A percentile compares a stretch with the other conserved stretches of the same genome.
Evolutionary conservation across 1,140 invertebrate species (phyloP).

Genomic region (Drosophila equinoxialis): DNA sequence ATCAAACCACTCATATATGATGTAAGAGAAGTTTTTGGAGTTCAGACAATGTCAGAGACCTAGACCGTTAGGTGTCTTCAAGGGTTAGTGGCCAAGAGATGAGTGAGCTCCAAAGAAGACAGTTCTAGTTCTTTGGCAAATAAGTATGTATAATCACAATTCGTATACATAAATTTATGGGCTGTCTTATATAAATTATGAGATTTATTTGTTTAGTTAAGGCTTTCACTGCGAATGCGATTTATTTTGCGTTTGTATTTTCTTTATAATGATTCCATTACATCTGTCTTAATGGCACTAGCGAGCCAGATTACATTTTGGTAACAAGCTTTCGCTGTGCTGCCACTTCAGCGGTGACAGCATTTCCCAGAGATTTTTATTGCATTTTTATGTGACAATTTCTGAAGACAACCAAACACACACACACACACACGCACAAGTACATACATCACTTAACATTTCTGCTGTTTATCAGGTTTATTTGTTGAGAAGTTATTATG

Average conservation of each 20-base stretch:
- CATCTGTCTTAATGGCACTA: conserved; percentile 72
- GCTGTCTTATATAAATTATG: conserved; percentile 6
- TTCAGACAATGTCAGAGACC: conserved; percentile 4
- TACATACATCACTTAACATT: background rate
- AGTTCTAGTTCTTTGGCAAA: conserved; percentile 1
- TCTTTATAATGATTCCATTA: conserved; percentile 67
- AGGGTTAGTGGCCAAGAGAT: conserved; percentile 26
- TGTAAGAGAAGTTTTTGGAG: conserved; percentile 8
- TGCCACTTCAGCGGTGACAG: conserved; percentile 44
- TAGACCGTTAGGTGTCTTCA: conserved; percentile 15
- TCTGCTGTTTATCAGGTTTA: background rate
- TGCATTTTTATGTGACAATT: conserved; percentile 80
- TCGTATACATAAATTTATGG: background rate
- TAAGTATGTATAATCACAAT: background rate
- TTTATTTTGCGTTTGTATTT: conserved; percentile 21
- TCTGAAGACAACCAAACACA: conserved; percentile 28
- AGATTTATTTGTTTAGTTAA: conserved; percentile 7
- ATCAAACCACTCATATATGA: background rate
- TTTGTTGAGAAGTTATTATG: conserved; percentile 41
- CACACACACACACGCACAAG: conserved; percentile 12
- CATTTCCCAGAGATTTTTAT: conserved; percentile 69
- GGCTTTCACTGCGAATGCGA: conserved; percentile 55
- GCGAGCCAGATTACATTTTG: conserved; percentile 68
- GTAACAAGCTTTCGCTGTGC: conserved; percentile 74
- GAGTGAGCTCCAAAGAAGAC: conserved; percentile 7